Evolutionary conservation across 2,113 vertebrate species (phyloP).

Genomic region (Pituophis catenifer): DNA sequence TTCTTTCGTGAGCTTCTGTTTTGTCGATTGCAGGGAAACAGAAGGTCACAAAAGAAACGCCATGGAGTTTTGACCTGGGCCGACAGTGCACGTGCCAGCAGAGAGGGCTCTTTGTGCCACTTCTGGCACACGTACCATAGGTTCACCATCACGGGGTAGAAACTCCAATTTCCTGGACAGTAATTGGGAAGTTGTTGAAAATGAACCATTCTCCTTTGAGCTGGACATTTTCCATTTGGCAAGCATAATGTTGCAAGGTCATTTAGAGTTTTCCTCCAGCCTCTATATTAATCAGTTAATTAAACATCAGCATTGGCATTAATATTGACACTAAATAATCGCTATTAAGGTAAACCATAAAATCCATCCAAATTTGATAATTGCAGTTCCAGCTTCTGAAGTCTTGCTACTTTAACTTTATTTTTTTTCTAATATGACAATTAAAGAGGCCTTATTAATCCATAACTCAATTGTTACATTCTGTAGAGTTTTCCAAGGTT

Average conservation of each 20-base stretch:
- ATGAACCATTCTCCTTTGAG: not conserved
- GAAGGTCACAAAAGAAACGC: too few species aligned
- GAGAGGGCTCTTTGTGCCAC: too few species aligned
- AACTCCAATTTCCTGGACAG: not conserved
- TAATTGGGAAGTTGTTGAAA: not conserved
- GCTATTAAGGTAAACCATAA: not conserved
- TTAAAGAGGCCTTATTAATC: not conserved
- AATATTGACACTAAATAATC: not conserved
- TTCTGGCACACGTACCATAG: too few species aligned
- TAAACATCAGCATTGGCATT: not conserved
- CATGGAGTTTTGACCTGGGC: too few species aligned
- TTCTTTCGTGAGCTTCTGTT: too few species aligned
- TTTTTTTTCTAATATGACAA: not conserved
- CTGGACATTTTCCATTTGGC: not conserved
- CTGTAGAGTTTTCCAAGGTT: not conserved
- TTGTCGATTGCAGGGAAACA: too few species aligned
- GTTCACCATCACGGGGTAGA: not conserved
- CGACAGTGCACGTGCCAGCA: too few species aligned
- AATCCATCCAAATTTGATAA: not conserved
- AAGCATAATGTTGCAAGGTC: not conserved
- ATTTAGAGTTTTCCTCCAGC: too few species aligned
- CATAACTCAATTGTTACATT: not conserved
- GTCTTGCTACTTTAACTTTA: not conserved
- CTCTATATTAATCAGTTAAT: not conserved
- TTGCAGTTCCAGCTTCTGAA: not conserved